These are phyloP conservation scores for Allolobophora icterica DNA, from an alignment of 2,888 invertebrate species.

Conservation along the genomic window DNA sequence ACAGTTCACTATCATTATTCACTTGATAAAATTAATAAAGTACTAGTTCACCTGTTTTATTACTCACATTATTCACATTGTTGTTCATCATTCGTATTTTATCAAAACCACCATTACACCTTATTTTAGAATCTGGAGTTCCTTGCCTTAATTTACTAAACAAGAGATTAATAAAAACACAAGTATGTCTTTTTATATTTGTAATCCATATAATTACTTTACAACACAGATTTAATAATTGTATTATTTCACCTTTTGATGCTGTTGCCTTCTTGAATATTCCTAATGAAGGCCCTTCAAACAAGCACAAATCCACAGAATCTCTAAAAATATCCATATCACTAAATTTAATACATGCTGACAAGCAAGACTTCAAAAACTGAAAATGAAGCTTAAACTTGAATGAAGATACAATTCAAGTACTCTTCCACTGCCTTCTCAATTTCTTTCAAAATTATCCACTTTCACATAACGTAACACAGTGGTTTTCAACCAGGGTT, in stretches of 20 bases:
- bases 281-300: slow-evolving; percentile 67
- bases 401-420: not conserved
- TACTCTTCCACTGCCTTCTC: not conserved
- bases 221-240: not conserved
- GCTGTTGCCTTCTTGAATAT: slow-evolving; percentile 36
- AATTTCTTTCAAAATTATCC: not conserved
- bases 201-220: too few species aligned
- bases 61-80: too few species aligned
- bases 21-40: too few species aligned
- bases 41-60: too few species aligned
- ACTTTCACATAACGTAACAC: too few species aligned
- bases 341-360: not conserved
- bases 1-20: too few species aligned
- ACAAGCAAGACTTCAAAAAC: not conserved
- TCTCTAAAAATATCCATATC: not conserved
- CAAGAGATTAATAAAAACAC: slow-evolving; percentile 6
- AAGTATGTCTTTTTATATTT: not conserved
- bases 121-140: too few species aligned
- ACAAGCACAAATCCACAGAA: slow-evolving; percentile 48
- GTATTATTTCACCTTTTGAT: slow-evolving; percentile 14
- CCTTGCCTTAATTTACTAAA: not conserved
- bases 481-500: too few species aligned
- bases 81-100: too few species aligned
- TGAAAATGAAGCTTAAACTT: not conserved
- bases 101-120: too few species aligned